Conservation (phyloP, 2,113 vertebrate genomes). For the Gavialis gangeticus region DNA sequence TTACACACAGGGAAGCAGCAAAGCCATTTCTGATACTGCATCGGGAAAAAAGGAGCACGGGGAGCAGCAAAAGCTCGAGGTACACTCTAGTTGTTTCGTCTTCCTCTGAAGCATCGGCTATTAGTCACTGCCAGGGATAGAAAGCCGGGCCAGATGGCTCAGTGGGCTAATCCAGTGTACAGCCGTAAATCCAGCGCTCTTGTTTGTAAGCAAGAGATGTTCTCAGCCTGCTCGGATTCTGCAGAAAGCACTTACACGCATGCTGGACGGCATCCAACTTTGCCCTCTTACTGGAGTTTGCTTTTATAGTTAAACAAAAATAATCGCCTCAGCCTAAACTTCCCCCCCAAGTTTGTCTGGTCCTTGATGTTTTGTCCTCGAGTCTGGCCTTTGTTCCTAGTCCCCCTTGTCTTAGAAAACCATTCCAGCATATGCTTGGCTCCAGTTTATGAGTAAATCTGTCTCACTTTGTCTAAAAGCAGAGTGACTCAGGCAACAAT, state of each 20-base stretch:
- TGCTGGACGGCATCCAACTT: neutral
- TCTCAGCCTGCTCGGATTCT: neutral
- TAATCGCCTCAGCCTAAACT: neutral
- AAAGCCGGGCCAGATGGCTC: neutral
- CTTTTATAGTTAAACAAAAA: neutral
- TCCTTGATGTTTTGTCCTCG: neutral
- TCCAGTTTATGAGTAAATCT: neutral
- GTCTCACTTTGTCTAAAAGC: neutral
- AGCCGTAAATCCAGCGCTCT: neutral
- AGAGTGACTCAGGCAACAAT: neutral
- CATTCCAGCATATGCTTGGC: neutral
- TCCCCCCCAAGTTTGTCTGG: neutral
- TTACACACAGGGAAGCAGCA: neutral
- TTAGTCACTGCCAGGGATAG: neutral
- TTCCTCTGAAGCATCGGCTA: neutral
- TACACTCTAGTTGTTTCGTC: neutral
- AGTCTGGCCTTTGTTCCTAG: neutral
- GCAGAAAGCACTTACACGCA: neutral
- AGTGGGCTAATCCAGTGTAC: neutral
- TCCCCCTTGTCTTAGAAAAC: neutral
- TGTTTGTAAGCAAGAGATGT: neutral
- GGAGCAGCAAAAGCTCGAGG: neutral
- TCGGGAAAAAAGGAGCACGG: neutral
- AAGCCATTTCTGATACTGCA: neutral
- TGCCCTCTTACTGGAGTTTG: neutral